A percentile compares a stretch with the other conserved stretches of the same genome.
phyloP scores from a whole-genome alignment of 1,140 invertebrate species.

The Heliothis subflexa region DNA sequence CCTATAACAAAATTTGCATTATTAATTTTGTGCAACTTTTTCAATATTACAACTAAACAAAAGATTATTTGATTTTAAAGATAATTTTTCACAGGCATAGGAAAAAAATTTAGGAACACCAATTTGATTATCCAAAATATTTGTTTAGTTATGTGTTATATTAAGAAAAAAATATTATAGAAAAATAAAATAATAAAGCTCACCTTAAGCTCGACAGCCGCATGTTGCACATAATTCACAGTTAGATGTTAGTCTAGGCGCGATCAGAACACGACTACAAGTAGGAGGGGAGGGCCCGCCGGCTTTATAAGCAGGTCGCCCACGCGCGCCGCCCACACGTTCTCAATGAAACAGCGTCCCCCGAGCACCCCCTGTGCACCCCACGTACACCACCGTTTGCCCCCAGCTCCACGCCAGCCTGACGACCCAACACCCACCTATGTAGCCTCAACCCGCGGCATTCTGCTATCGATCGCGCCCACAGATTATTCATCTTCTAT shows the following conservation, averaged over 20 bases:
- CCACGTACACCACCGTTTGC: slow-evolving; percentile 51
- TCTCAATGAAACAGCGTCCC: slow-evolving; percentile 87
- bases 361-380: slow-evolving; percentile 33
- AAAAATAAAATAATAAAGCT: slow-evolving; percentile 43
- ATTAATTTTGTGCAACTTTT: slow-evolving; percentile 40
- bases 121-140: not conserved
- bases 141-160: not conserved
- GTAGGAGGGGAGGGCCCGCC: slow-evolving; percentile 66
- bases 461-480: slow-evolving; percentile 79
- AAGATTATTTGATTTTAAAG: not conserved
- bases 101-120: slow-evolving; percentile 54
- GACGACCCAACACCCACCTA: slow-evolving; percentile 41
- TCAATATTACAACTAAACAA: not conserved
- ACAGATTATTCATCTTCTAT: slow-evolving; percentile 82
- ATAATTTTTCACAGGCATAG: slow-evolving; percentile 30
- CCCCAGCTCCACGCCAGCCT: slow-evolving; percentile 41
- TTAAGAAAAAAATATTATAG: not conserved
- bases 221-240: slow-evolving; percentile 75
- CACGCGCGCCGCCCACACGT: slow-evolving; percentile 87
- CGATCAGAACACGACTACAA: slow-evolving; percentile 71
- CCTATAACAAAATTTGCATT: slow-evolving; percentile 65
- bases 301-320: slow-evolving; percentile 87
- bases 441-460: slow-evolving; percentile 57
- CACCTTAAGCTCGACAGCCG: slow-evolving; percentile 63
- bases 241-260: slow-evolving; percentile 57